Evolutionary conservation across 2,113 vertebrate genomes (phyloP).

Genomic region (Scytalopus superciliaris): DNA sequence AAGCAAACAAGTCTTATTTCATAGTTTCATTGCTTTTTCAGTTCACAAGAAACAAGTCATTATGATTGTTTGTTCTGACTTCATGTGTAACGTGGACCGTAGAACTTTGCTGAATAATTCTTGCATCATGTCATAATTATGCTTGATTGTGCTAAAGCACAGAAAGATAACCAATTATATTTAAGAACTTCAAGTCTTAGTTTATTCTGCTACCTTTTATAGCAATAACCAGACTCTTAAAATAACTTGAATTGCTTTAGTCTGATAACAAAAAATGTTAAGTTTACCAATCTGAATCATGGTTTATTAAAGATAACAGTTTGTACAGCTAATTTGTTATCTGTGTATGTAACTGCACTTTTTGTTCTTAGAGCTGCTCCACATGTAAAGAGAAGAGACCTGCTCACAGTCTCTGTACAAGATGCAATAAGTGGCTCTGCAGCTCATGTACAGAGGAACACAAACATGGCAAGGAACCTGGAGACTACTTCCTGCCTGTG

Average conservation of each 20-base stretch:
- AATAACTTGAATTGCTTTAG: neutral
- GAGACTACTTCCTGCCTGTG: constrained; percentile 50
- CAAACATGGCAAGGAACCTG: constrained; percentile 48
- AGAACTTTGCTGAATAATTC: neutral
- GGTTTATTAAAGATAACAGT: neutral
- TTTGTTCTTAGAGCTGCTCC: constrained; percentile 73
- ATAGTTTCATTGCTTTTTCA: neutral
- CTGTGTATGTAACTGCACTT: neutral
- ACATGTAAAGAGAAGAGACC: constrained; percentile 77
- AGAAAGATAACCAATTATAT: neutral
- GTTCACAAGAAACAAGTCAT: neutral
- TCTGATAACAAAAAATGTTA: neutral
- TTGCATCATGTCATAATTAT: neutral
- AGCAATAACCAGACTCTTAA: neutral
- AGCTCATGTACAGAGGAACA: constrained; percentile 80
- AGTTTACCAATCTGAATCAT: neutral
- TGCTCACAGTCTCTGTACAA: constrained; percentile 79
- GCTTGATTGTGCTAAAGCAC: neutral
- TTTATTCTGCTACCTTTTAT: neutral
- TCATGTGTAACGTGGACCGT: neutral
- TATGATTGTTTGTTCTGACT: neutral
- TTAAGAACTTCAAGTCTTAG: neutral
- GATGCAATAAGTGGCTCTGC: constrained; percentile 82
- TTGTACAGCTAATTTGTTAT: neutral
- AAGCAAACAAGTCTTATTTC: neutral